These are phyloP conservation scores for Xenopus petersii DNA, from an alignment of 2,797 vertebrate species.

Conservation along the genomic window DNA sequence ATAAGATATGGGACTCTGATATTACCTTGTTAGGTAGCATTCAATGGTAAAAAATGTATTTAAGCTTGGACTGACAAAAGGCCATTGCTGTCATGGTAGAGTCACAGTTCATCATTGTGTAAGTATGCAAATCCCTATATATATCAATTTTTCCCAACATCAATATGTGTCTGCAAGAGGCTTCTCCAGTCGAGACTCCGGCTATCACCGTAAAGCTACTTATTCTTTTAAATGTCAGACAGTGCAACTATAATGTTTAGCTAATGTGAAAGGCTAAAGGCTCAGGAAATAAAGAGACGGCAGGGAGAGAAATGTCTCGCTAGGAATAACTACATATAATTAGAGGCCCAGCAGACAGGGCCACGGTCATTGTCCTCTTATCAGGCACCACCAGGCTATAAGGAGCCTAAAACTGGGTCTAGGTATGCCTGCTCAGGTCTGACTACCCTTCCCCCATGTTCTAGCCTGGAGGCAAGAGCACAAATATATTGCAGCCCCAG, in stretches of 20 bases:
- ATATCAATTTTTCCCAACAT: neutral
- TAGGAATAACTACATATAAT: constrained; percentile 2
- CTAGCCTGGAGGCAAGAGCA: constrained; percentile 25
- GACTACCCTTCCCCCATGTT: constrained; percentile 12
- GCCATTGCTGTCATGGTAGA: constrained; percentile 38
- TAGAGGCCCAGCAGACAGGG: neutral
- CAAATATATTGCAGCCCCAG: constrained; percentile 39
- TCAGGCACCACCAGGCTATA: too few species aligned
- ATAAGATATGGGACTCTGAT: too few species aligned
- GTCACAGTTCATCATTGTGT: constrained; percentile 30
- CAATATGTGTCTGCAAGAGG: constrained; percentile 23
- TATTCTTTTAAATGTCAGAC: constrained; percentile 14
- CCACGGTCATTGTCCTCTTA: neutral
- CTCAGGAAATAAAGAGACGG: neutral
- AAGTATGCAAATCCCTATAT: constrained; percentile 31
- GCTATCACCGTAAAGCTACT: neutral
- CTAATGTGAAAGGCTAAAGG: neutral
- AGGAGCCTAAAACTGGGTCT: constrained; percentile 2
- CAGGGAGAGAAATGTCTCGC: neutral
- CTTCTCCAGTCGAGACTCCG: neutral
- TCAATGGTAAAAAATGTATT: constrained; percentile 38
- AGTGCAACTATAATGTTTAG: neutral
- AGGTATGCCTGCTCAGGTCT: constrained; percentile 8
- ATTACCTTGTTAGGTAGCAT: too few species aligned
- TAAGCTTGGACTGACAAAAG: constrained; percentile 37